Evolutionary conservation across 2,113 vertebrate species (phyloP), one percentile per base, ranked within the genome.

Genomic region (Hypanus sabinus): DNA sequence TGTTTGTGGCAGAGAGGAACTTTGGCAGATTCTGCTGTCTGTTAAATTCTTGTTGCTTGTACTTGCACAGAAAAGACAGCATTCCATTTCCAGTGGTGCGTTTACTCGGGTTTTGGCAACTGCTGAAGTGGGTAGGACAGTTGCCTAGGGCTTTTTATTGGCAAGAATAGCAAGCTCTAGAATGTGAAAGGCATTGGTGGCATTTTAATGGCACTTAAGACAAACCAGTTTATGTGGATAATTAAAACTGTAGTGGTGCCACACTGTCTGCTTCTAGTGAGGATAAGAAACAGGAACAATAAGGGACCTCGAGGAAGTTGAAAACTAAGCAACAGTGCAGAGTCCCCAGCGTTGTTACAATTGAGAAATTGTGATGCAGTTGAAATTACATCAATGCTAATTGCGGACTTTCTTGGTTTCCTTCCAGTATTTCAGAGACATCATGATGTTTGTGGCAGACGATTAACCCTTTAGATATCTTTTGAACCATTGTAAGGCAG

Each of bases 1-100:
- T 97, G 97, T 97, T 94, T 94, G 94, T 71, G 55, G 93, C 94
- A 94, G 95, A 95, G 95, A 79, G 94, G 95, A 96, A 94, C 95
- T 95, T 95, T 97, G 96, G 96, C 96, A 96, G 95, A 95, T 96
- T 96, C 94, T 95, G 96, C 95, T 96, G 95, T 95, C 95, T 96
- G 95, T 96, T 95, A 95, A 94, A 95, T 96, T 94, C 95, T 96
- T 96, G 96, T 96, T 95, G 94, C 97, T 96, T 96, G 95, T 97
- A 97, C 95, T 95, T 94, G 94, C 20, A 0, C 94, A 96, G 96
- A 96, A 97, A 96, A 96, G 96, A 95, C 12, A n/a, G 94, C 97
- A 96, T 97, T 97, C 95, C 95, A 96, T 94, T 95, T 95, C 95
- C 95, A 94, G 95, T 94, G 96, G 3, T 36, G 83, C 94, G 95